phyloP scores from a whole-genome alignment of 2,797 vertebrate species.

The Chaenodraco wilsoni region DNA sequence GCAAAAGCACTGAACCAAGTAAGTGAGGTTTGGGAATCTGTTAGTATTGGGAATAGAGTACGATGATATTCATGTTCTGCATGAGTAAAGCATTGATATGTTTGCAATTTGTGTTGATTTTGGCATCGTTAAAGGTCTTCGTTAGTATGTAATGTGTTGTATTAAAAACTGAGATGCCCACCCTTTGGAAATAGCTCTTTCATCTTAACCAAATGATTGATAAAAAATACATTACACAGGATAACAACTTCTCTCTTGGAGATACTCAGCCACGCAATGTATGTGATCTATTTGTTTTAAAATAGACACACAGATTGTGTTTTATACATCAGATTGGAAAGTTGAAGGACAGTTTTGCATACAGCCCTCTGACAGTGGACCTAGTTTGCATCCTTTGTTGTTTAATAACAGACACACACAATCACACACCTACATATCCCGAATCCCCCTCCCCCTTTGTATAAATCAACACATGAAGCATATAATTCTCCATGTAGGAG shows the following conservation, averaged over 20 bases:
- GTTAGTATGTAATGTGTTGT: constrained; percentile 36
- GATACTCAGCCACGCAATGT: background rate
- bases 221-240: background rate
- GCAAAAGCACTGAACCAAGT: constrained; percentile 54
- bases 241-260: background rate
- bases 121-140: constrained; percentile 16
- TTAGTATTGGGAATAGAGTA: constrained; percentile 33
- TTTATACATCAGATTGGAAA: constrained; percentile 6
- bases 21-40: constrained; percentile 49
- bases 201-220: background rate
- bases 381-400: constrained; percentile 70
- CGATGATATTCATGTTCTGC: constrained; percentile 40
- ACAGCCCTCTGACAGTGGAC: constrained; percentile 51
- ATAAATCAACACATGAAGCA: constrained; percentile 80
- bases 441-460: constrained; percentile 60
- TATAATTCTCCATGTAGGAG: constrained; percentile 84
- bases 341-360: constrained; percentile 34
- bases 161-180: constrained; percentile 19
- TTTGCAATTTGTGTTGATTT: constrained; percentile 45
- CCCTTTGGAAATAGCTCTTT: background rate
- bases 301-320: constrained; percentile 1
- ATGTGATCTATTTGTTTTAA: constrained; percentile 1
- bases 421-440: constrained; percentile 62
- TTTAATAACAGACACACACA: constrained; percentile 64
- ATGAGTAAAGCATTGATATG: constrained; percentile 25